Evolutionary conservation across 2,797 vertebrate genomes (phyloP), one percentile per base, ranked within the genome.

Genomic region (Emys orbicularis): DNA sequence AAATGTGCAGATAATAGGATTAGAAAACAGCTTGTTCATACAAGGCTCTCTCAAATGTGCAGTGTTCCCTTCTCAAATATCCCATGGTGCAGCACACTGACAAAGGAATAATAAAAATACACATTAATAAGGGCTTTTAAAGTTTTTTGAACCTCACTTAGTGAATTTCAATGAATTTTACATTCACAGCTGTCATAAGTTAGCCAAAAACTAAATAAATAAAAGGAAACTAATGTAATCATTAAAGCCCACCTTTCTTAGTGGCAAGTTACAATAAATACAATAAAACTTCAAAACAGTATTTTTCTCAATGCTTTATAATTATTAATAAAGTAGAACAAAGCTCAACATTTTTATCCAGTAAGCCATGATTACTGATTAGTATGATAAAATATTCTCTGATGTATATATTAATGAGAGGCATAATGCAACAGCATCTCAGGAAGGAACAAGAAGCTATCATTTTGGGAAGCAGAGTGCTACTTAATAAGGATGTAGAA

Each of bases 1-100:
- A 27, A 76, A 91, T 90, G 88, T 86, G 87, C 96, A 94, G 85
- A 94, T 93, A 96, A 96, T 87, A 84, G 10, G 0, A 96, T 92
- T 96, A 89, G 92, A 94, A 95, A 83, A 53, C 72, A 81, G 90
- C 81, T 96, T 95, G 90, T 84, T 97, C 90, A 87, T 52, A 89
- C 92, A 90, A 91, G 79, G 72, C 72, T 95, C 31, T 44, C 50
- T 94, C 88, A 95, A 89, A 94, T 16, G 0, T 29, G 79, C n/a
- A 15, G 83, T 13, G 27, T 25, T 94, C 86, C 81, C 61, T 87
- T 96, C 91, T 96, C 94, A 93, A 93, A 95, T 92, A 94, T 56
- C 93, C 65, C 54, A 50, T 86, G 92, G 57, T 23, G 81, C 91
- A 76, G 81, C 53, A 76, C 47, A 77, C 3, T 2, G 53, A 92